A percentile compares a stretch with the other conserved stretches of the same genome.
phyloP scores from a whole-genome alignment of 1,140 invertebrate species.

The Aphelenchoides avenae region DNA sequence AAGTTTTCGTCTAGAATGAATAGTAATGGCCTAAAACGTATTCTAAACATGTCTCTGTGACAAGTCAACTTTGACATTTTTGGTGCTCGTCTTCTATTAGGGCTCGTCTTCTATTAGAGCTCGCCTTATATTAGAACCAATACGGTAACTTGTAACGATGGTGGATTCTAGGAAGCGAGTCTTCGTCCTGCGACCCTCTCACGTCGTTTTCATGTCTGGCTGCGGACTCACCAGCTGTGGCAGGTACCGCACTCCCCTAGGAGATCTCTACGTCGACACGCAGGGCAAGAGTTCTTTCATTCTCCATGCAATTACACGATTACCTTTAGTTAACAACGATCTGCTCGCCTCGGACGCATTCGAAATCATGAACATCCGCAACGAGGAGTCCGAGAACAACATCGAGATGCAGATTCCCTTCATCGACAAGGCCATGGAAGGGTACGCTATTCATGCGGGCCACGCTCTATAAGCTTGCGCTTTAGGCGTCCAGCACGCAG shows the following conservation, averaged over 20 bases:
- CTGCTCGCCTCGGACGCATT: conserved; percentile 70
- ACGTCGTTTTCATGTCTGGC: conserved; percentile 83
- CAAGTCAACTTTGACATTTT: no score
- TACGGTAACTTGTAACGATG: no score
- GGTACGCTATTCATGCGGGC: conserved; percentile 59
- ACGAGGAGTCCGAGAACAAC: conserved; percentile 68
- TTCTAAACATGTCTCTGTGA: no score
- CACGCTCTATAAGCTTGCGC: no score
- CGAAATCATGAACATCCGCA: conserved; percentile 73
- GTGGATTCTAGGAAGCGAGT: conserved; percentile 72
- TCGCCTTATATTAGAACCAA: no score
- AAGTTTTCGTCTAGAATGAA: no score
- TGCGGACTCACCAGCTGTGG: conserved; percentile 87
- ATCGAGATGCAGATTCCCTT: conserved; percentile 99
- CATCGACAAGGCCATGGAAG: conserved; percentile 96
- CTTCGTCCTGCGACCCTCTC: conserved; percentile 94
- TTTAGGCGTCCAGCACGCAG: conserved; percentile 63
- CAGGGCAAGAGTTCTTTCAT: conserved; percentile 58
- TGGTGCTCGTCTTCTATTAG: no score
- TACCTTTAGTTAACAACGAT: conserved; percentile 67
- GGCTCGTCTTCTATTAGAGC: no score
- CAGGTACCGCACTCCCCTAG: conserved; percentile 87
- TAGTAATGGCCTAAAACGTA: no score
- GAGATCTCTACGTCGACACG: conserved; percentile 84
- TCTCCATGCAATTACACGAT: no score